Conservation (phyloP, 2,888 invertebrate genomes). For the Xylocampa areola region DNA sequence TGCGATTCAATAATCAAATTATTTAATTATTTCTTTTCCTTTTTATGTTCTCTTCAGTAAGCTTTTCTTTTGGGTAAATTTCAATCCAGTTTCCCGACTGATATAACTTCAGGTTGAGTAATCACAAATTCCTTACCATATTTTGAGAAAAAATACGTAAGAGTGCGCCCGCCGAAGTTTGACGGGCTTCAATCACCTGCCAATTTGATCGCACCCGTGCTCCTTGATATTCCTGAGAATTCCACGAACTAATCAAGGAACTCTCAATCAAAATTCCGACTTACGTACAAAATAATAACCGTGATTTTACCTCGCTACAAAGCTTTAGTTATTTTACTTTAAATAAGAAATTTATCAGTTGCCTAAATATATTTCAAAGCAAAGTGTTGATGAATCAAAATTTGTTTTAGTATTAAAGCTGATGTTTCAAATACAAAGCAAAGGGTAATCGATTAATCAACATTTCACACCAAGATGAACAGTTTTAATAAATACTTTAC, state of each 20-base stretch:
- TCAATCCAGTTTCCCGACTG: conserved; percentile 9
- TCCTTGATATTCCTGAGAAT: conserved; percentile 24
- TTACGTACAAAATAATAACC: conserved; percentile 20
- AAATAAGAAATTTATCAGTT: conserved; percentile 20
- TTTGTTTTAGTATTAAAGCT: neutral
- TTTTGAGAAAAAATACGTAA: conserved; percentile 26
- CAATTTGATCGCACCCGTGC: conserved; percentile 27
- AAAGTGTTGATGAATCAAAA: conserved; percentile 18
- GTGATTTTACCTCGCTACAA: conserved; percentile 2
- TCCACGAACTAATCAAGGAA: conserved; percentile 37
- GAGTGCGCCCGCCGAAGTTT: conserved; percentile 26
- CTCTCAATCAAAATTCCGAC: conserved; percentile 26
- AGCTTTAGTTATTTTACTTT: conserved; percentile 22
- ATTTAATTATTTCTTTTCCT: too few relatives aligned
- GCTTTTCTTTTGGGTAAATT: conserved; percentile 4
- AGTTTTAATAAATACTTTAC: conserved; percentile 44
- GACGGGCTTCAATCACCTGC: conserved; percentile 44
- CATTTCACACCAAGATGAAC: conserved; percentile 26
- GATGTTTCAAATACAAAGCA: neutral
- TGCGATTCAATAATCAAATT: too few relatives aligned
- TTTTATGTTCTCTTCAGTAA: conserved; percentile 7
- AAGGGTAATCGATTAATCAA: conserved; percentile 29
- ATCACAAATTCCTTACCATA: conserved; percentile 15
- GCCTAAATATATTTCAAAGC: conserved; percentile 8
- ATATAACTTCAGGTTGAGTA: conserved; percentile 28